Percentiles rank a stretch among this genome's conserved stretches.
Evolutionary conservation across 2,113 vertebrate species (phyloP).

Genomic region (Gulo gulo): DNA sequence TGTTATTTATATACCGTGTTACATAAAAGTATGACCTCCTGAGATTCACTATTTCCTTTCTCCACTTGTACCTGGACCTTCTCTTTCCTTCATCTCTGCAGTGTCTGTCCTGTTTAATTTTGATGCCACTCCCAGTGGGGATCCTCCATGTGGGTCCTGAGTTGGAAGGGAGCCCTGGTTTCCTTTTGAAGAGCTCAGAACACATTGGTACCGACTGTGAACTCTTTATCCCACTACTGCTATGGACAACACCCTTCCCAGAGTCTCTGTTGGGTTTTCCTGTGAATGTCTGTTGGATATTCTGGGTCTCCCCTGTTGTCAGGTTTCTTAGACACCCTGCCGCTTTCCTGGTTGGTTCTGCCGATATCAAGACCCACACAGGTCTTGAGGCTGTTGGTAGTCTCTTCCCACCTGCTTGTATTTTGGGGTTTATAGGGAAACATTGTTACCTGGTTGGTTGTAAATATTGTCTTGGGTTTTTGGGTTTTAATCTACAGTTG

Average conservation of each 20-base stretch:
- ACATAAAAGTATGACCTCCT: background rate
- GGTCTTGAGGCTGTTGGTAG: background rate
- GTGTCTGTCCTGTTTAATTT: background rate
- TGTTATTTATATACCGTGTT: background rate
- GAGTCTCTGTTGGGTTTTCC: background rate
- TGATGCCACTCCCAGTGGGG: background rate
- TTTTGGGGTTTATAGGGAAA: background rate
- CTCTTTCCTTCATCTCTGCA: background rate
- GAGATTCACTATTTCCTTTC: background rate
- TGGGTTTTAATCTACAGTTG: background rate
- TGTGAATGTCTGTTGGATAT: background rate
- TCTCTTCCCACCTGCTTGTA: background rate
- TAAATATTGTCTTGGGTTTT: background rate
- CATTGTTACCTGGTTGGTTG: background rate
- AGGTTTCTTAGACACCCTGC: background rate
- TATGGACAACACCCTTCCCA: accelerated
- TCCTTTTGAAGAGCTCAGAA: background rate
- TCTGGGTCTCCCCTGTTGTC: background rate
- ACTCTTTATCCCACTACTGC: too few relatives aligned
- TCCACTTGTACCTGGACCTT: background rate
- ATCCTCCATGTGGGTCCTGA: background rate
- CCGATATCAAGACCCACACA: background rate
- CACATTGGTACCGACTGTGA: too few relatives aligned
- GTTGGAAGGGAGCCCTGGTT: background rate
- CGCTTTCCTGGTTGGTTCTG: background rate